Conservation (phyloP, 2,888 invertebrate genomes). For the Ectobius pallidus region DNA sequence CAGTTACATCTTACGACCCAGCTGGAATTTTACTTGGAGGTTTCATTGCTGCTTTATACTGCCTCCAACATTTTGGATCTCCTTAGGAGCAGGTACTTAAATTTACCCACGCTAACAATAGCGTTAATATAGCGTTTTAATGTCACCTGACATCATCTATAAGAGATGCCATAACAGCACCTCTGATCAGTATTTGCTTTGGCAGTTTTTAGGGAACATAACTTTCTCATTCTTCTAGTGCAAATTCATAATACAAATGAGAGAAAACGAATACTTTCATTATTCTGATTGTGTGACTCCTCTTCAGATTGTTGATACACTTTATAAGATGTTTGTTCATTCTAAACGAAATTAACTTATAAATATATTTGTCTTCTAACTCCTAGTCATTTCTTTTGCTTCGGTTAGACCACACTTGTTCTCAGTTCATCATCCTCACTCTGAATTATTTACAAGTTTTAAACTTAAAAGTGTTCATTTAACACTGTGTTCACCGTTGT, state of each 20-base stretch:
- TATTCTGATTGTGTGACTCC: neutral
- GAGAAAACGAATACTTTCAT: neutral
- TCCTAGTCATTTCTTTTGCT: neutral
- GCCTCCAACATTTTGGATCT: slow-evolving; percentile 19
- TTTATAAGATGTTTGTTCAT: neutral
- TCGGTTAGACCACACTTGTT: neutral
- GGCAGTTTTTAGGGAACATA: neutral
- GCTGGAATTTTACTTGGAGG: neutral
- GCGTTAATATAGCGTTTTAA: neutral
- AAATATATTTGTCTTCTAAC: slow-evolving; percentile 3
- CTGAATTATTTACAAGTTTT: slow-evolving; percentile 20
- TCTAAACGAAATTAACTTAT: slow-evolving; percentile 6
- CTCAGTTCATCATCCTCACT: neutral
- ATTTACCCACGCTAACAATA: slow-evolving; percentile 13
- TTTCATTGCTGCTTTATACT: neutral
- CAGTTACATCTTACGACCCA: neutral
- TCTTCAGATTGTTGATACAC: neutral
- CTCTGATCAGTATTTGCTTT: neutral
- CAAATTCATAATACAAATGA: slow-evolving; percentile 4
- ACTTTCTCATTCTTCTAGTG: neutral
- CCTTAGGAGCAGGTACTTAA: slow-evolving; percentile 18
- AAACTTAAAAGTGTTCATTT: neutral
- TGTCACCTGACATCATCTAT: neutral
- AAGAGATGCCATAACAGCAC: neutral
- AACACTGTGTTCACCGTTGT: neutral